Conservation (phyloP, 2,113 vertebrate species). For the Ictalurus punctatus region DNA sequence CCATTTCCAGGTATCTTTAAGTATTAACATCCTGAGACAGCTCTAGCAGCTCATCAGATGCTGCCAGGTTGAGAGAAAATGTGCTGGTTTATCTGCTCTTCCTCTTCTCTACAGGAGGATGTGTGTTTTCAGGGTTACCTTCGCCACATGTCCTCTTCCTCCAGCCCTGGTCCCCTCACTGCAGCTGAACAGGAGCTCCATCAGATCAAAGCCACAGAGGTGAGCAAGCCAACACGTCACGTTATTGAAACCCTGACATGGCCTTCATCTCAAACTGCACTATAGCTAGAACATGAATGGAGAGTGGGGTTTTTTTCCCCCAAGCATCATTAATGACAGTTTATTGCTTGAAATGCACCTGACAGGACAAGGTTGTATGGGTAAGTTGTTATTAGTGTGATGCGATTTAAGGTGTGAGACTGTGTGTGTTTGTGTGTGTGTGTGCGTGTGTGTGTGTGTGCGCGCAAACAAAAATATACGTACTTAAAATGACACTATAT, state of each 20-base stretch:
- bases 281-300: background rate
- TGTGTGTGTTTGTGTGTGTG: background rate
- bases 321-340: constrained; percentile 9
- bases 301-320: background rate
- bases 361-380: constrained; percentile 76
- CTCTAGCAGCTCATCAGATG: too few species aligned
- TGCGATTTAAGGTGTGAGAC: background rate
- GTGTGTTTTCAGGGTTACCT: constrained; percentile 90
- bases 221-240: background rate
- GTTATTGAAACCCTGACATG: background rate
- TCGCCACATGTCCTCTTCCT: constrained; percentile 85
- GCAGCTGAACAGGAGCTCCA: constrained; percentile 90
- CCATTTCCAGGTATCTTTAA: background rate
- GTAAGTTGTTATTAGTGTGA: constrained; percentile 60
- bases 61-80: too few species aligned
- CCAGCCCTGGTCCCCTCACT: constrained; percentile 86
- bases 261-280: background rate
- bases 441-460: background rate
- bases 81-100: constrained; percentile 20
- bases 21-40: background rate
- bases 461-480: background rate
- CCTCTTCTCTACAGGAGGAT: constrained; percentile 80
- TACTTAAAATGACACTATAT: background rate
- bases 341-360: constrained; percentile 34
- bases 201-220: constrained; percentile 93